These are phyloP conservation scores for Tachycineta bicolor DNA, from an alignment of 2,113 vertebrate species.

Conservation along the genomic window DNA sequence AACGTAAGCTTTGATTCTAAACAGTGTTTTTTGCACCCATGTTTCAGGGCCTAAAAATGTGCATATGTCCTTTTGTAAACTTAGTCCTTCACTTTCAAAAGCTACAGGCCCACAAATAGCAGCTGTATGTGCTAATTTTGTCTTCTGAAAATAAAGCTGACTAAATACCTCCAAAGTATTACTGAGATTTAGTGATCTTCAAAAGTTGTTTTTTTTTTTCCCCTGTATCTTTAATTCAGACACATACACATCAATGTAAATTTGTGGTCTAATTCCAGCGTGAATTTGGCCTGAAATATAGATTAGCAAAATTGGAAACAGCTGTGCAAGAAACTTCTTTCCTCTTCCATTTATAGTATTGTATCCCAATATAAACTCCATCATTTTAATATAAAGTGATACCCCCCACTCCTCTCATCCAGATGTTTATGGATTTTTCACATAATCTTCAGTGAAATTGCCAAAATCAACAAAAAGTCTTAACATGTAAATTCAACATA, in stretches of 20 bases:
- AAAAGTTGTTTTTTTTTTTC: constrained; percentile 14
- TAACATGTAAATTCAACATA: constrained; percentile 84
- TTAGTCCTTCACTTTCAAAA: constrained; percentile 45
- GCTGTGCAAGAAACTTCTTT: constrained; percentile 83
- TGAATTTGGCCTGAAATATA: constrained; percentile 81
- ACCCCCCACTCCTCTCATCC: constrained; percentile 72
- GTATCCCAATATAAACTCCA: constrained; percentile 82
- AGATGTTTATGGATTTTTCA: constrained; percentile 83
- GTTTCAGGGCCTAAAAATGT: constrained; percentile 36
- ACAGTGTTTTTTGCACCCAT: neutral
- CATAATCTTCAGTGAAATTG: constrained; percentile 81
- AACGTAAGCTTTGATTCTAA: neutral
- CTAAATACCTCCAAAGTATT: constrained; percentile 60
- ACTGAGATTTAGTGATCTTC: constrained; percentile 46
- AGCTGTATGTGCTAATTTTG: constrained; percentile 64
- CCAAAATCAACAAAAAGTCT: constrained; percentile 82
- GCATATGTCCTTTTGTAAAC: constrained; percentile 42
- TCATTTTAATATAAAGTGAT: constrained; percentile 73
- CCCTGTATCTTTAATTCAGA: constrained; percentile 61
- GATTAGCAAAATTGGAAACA: constrained; percentile 85
- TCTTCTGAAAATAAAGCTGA: constrained; percentile 62
- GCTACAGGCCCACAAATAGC: constrained; percentile 49
- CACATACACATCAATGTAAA: constrained; percentile 70
- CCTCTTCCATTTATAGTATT: constrained; percentile 84
- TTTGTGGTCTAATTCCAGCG: constrained; percentile 72